A percentile compares a stretch with the other conserved stretches of the same genome.
Evolutionary conservation across 2,888 invertebrate genomes (phyloP).

Genomic region (Phengaris alcon): DNA sequence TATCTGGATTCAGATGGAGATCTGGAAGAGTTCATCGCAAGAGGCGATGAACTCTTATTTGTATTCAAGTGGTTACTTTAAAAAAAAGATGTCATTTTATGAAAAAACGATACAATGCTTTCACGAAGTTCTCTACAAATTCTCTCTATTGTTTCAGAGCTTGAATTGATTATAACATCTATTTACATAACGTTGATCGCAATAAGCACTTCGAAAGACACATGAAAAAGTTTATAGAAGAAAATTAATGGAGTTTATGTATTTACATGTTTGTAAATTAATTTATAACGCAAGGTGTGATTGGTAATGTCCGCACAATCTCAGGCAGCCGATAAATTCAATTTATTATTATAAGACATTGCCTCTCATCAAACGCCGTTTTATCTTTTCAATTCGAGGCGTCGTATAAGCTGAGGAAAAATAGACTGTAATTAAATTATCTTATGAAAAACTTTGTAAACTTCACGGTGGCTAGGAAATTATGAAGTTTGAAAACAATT

Average conservation of each 20-base stretch:
- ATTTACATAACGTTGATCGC: too few relatives aligned
- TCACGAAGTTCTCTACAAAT: too few relatives aligned
- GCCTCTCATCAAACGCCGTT: slow-evolving; percentile 21
- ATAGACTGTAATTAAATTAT: slow-evolving; percentile 8
- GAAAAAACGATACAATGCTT: too few relatives aligned
- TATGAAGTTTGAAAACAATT: neutral
- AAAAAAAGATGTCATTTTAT: neutral
- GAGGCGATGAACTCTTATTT: neutral
- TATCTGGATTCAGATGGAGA: too few relatives aligned
- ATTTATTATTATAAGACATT: neutral
- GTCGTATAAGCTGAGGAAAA: neutral
- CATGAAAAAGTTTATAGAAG: neutral
- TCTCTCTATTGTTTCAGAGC: too few relatives aligned
- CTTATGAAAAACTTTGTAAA: neutral
- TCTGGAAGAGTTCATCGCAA: too few relatives aligned
- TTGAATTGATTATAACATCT: too few relatives aligned
- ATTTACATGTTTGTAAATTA: slow-evolving; percentile 21
- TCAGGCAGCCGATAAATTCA: neutral
- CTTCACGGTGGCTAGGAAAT: neutral
- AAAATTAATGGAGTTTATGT: slow-evolving; percentile 1
- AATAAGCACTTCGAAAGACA: neutral
- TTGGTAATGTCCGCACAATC: slow-evolving; percentile 23
- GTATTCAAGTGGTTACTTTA: too few relatives aligned
- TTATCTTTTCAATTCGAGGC: slow-evolving; percentile 1
- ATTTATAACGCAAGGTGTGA: slow-evolving; percentile 13